These are phyloP conservation scores for Muschampia plurimacula DNA, from an alignment of 2,888 invertebrate species.

Conservation along the genomic window DNA sequence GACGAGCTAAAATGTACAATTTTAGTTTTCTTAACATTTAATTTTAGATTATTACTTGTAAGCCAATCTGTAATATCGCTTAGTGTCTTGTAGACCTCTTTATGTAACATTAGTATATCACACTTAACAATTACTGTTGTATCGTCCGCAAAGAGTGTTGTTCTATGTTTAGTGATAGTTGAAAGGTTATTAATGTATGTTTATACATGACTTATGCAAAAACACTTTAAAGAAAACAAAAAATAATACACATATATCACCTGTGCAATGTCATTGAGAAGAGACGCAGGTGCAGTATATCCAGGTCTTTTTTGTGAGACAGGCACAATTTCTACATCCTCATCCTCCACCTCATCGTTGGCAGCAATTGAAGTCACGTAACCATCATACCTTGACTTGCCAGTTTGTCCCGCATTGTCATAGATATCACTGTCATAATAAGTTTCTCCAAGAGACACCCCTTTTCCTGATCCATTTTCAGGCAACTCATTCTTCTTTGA, in stretches of 20 bases:
- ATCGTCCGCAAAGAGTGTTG: slow-evolving; percentile 40
- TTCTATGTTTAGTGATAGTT: slow-evolving; percentile 12
- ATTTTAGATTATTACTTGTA: background rate
- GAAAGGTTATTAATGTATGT: slow-evolving; percentile 41
- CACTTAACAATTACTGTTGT: slow-evolving; percentile 26
- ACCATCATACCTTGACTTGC: slow-evolving; percentile 94
- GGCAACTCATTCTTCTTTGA: slow-evolving; percentile 92
- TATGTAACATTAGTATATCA: background rate
- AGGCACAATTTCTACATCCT: slow-evolving; percentile 93
- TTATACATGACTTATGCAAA: no score
- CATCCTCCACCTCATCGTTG: slow-evolving; percentile 98
- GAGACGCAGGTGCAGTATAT: slow-evolving; percentile 94
- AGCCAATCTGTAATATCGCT: slow-evolving; percentile 8
- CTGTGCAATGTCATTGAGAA: slow-evolving; percentile 96
- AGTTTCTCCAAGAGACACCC: slow-evolving; percentile 94
- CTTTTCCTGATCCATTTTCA: slow-evolving; percentile 88
- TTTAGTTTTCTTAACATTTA: slow-evolving; percentile 11
- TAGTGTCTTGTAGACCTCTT: slow-evolving; percentile 6
- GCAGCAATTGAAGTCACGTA: slow-evolving; percentile 98
- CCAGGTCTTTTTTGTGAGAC: slow-evolving; percentile 90
- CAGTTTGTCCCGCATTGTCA: slow-evolving; percentile 87
- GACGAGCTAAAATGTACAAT: background rate
- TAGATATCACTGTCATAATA: slow-evolving; percentile 98
- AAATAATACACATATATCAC: slow-evolving; percentile 69
- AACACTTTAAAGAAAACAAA: no score